Evolutionary conservation across 2,888 invertebrate species (phyloP).

Genomic region (Tortricodes alternella): DNA sequence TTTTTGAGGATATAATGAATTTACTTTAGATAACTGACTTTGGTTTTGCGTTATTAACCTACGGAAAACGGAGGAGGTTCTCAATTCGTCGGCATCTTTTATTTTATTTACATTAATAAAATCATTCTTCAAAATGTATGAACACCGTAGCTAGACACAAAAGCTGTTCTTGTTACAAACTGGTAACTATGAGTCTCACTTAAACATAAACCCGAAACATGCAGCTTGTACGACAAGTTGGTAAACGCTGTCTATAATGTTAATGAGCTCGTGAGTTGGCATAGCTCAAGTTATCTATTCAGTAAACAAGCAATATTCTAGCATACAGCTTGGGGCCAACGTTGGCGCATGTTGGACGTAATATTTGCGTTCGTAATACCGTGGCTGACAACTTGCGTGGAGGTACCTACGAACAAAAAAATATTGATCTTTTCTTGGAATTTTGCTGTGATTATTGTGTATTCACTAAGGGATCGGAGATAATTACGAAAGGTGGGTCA

Average conservation of each 20-base stretch:
- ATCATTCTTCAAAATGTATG: too few relatives aligned
- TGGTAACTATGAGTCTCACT: background rate
- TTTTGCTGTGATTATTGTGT: too few relatives aligned
- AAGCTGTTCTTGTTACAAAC: background rate
- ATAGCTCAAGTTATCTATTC: slow-evolving; percentile 22
- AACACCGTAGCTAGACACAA: too few relatives aligned
- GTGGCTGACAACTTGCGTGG: background rate
- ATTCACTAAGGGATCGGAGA: too few relatives aligned
- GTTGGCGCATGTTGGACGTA: background rate
- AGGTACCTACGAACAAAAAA: too few relatives aligned
- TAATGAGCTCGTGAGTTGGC: slow-evolving; percentile 24
- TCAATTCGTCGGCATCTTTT: too few relatives aligned
- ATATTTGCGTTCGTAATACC: background rate
- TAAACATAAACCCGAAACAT: slow-evolving; percentile 3
- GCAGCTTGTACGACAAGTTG: background rate
- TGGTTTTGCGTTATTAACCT: too few relatives aligned
- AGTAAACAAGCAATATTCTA: slow-evolving; percentile 16
- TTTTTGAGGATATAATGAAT: background rate
- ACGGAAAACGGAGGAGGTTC: too few relatives aligned
- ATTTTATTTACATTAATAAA: too few relatives aligned
- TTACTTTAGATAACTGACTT: background rate
- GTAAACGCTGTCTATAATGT: slow-evolving; percentile 28
- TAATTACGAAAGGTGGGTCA: too few relatives aligned
- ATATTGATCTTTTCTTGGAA: too few relatives aligned
- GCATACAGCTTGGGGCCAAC: slow-evolving; percentile 1